Percentiles rank a stretch among this genome's conserved stretches.
Evolutionary conservation across 2,113 vertebrate genomes (phyloP).

Genomic region (Vombatus ursinus): DNA sequence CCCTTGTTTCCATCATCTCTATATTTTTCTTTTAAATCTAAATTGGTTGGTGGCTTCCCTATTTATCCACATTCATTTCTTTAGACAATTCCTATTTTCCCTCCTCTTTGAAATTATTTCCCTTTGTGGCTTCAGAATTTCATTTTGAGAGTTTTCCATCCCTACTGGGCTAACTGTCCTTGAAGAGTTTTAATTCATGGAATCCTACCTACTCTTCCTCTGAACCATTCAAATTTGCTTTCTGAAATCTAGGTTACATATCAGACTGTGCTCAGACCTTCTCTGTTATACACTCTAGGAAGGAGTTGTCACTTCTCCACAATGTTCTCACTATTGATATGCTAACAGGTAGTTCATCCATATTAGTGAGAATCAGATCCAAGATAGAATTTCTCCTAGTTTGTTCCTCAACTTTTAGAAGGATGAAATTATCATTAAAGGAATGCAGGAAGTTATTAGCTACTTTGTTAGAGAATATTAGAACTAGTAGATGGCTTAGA

Average conservation of each 20-base stretch:
- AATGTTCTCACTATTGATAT: neutral
- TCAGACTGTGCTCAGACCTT: neutral
- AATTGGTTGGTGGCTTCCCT: neutral
- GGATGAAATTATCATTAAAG: neutral
- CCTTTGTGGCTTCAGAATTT: neutral
- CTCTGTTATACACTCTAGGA: neutral
- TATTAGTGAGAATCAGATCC: neutral
- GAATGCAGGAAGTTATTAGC: neutral
- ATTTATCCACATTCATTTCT: too few relatives aligned
- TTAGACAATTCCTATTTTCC: too few relatives aligned
- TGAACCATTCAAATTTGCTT: neutral
- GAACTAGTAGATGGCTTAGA: neutral
- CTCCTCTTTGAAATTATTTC: too few relatives aligned
- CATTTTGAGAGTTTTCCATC: neutral
- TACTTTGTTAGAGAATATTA: neutral
- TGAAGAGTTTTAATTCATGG: neutral
- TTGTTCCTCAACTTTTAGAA: neutral
- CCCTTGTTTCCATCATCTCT: neutral
- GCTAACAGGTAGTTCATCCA: neutral
- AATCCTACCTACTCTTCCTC: neutral
- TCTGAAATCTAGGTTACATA: neutral
- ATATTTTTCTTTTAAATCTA: neutral
- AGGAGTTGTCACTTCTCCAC: neutral
- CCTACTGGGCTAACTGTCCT: neutral
- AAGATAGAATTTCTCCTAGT: neutral